Conservation (phyloP, 2,113 vertebrate species). For the Progne subis region DNA sequence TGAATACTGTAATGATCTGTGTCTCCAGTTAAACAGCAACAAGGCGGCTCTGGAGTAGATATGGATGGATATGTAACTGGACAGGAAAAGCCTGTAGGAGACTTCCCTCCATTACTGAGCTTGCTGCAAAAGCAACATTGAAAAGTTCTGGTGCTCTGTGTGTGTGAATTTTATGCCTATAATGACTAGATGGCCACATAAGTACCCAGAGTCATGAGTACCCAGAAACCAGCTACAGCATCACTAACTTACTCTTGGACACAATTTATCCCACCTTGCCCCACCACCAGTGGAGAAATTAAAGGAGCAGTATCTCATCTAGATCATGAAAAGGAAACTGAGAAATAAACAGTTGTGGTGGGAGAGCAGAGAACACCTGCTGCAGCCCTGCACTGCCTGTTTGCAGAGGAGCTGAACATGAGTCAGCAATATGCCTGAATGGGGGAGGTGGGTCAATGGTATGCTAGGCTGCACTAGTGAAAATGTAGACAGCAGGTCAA, state of each 20-base stretch:
- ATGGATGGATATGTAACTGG: background rate
- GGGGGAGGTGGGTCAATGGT: background rate
- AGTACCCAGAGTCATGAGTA: too few species aligned
- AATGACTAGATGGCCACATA: background rate
- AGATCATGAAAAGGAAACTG: background rate
- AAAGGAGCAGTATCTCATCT: background rate
- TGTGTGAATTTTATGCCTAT: background rate
- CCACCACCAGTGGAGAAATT: background rate
- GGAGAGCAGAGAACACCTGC: background rate
- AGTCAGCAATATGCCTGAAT: background rate
- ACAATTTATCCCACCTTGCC: accelerated
- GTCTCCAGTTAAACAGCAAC: background rate
- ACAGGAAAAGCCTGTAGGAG: background rate
- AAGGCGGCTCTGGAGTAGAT: background rate
- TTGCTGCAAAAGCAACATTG: background rate
- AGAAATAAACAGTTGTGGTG: background rate
- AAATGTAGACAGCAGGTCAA: background rate
- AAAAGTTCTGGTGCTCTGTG: background rate
- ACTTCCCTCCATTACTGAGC: background rate
- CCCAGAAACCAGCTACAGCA: background rate
- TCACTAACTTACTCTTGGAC: background rate
- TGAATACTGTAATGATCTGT: background rate
- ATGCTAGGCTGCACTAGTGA: background rate
- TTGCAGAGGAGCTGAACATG: background rate
- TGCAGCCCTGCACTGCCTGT: background rate